Base-by-base conservation (phyloP, 2,113 vertebrate genomes). In the Gavialis gangeticus region DNA sequence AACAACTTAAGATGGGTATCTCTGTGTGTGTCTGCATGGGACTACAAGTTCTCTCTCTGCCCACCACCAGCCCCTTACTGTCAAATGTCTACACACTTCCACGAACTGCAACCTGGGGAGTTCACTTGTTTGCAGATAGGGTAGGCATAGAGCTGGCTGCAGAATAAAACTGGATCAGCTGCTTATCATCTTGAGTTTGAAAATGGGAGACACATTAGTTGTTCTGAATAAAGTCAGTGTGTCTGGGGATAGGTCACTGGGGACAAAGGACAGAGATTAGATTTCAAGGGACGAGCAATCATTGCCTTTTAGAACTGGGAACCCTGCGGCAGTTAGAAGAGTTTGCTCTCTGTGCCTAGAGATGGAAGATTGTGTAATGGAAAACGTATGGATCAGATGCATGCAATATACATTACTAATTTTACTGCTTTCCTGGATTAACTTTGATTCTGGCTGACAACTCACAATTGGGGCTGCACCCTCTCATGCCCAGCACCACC, bases 371-470 rank as follows among this genome's bases (percentile, higher is more conserved):
- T 82, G 89, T 80, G 93, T 96, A 97, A 98, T 97, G 88, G 91
- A 97, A 97, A 97, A 89, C 97, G 96, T 93, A 95, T 97, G 98
- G 93, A 96, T 57, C 27, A 75, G 88, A 95, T 94, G 97, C 96
- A 97, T 94, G 93, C 86, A 94, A 96, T 94, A 96, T 80, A 97
- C 91, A 95, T 97, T 92, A 93, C 79, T 96, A 79, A 92, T 89
- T 98, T 98, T 93, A 97, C 94, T 97, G 93, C 77, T 87, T 95
- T 96, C 87, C 90, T 96, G 96, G 95, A 97, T 97, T 97, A 98
- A 96, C 94, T 96, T 91, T 84, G 96, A 97, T 96, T 91, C 96
- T 96, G 95, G 96, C 94, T 95, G 97, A 97, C 80, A 92, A 96
- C 95, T 96, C 95, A 93, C 93, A 93, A 97, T 89, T 1, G 2